These are phyloP conservation scores for Periophthalmodon schlosseri DNA, from an alignment of 2,113 vertebrate species.

Conservation along the genomic window DNA sequence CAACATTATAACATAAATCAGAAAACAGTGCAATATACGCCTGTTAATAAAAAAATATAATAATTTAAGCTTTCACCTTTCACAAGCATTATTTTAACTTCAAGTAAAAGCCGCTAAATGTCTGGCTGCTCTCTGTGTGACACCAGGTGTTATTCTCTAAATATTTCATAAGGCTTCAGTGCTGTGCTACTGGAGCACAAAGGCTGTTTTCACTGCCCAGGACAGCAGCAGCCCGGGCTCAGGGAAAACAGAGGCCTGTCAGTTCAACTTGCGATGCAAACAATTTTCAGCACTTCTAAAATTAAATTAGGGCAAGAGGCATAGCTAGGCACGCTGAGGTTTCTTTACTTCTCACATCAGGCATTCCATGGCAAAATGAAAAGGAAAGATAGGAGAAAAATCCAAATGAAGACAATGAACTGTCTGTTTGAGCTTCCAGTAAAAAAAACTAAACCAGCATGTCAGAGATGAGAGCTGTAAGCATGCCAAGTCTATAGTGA, in stretches of 20 bases:
- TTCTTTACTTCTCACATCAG: slow-evolving; percentile 62
- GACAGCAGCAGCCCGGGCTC: slow-evolving; percentile 44
- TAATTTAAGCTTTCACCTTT: neutral
- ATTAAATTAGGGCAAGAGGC: slow-evolving; percentile 73
- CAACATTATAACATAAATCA: no score
- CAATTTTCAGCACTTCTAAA: slow-evolving; percentile 69
- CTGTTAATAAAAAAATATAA: neutral
- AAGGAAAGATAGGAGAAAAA: slow-evolving; percentile 22
- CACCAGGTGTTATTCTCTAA: slow-evolving; percentile 75
- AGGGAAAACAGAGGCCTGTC: slow-evolving; percentile 69
- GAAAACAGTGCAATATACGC: no score
- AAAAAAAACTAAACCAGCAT: slow-evolving; percentile 39
- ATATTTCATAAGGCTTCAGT: slow-evolving; percentile 72
- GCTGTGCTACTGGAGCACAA: slow-evolving; percentile 55
- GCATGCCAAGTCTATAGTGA: slow-evolving; percentile 49
- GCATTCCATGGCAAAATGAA: slow-evolving; percentile 62
- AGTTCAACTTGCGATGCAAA: slow-evolving; percentile 61
- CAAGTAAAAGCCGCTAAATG: neutral
- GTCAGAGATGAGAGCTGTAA: slow-evolving; percentile 46
- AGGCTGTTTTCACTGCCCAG: slow-evolving; percentile 59
- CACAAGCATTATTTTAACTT: neutral
- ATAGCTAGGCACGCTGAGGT: slow-evolving; percentile 45
- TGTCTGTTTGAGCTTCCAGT: slow-evolving; percentile 61
- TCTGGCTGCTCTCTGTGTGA: slow-evolving; percentile 47
- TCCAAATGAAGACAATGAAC: slow-evolving; percentile 63